Evolutionary conservation across 2,797 vertebrate species (phyloP).

Genomic region (Sebastes dallii): DNA sequence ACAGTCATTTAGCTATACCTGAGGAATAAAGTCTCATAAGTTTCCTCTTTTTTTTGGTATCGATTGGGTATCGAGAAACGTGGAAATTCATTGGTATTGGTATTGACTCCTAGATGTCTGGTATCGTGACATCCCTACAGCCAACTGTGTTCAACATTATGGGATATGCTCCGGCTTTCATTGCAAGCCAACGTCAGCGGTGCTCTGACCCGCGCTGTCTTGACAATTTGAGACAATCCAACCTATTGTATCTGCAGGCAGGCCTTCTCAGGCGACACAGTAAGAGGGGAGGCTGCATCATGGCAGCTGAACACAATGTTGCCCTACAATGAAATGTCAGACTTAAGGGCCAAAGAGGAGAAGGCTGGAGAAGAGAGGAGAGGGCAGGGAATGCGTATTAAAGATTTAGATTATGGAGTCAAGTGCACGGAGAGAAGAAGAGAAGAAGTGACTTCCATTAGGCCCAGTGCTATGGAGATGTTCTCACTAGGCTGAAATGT

Average conservation of each 20-base stretch:
- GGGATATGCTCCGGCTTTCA: conserved; percentile 31
- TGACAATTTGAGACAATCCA: conserved; percentile 68
- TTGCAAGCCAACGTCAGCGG: conserved; percentile 12
- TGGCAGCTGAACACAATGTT: conserved; percentile 61
- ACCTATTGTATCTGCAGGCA: conserved; percentile 60
- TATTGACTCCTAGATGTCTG: too few relatives aligned
- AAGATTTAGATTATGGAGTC: conserved; percentile 72
- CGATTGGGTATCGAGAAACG: too few relatives aligned
- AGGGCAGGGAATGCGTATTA: conserved; percentile 51
- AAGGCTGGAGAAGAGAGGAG: conserved; percentile 13
- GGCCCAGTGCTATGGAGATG: conserved; percentile 57
- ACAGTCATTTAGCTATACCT: too few relatives aligned
- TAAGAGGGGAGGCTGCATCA: conserved; percentile 40
- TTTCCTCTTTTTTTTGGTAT: too few relatives aligned
- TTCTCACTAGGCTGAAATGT: conserved; percentile 69
- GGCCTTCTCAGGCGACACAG: conserved; percentile 40
- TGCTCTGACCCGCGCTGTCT: conserved; percentile 46
- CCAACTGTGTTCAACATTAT: conserved; percentile 7
- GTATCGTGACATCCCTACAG: neutral
- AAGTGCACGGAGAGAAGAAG: conserved; percentile 26
- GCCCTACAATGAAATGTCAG: conserved; percentile 66
- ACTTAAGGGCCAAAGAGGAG: conserved; percentile 40
- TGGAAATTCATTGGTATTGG: too few relatives aligned
- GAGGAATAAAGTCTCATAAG: too few relatives aligned
- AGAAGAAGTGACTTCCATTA: conserved; percentile 70